Evolutionary conservation across 2,888 invertebrate genomes (phyloP).

Genomic region (Thyatira batis): DNA sequence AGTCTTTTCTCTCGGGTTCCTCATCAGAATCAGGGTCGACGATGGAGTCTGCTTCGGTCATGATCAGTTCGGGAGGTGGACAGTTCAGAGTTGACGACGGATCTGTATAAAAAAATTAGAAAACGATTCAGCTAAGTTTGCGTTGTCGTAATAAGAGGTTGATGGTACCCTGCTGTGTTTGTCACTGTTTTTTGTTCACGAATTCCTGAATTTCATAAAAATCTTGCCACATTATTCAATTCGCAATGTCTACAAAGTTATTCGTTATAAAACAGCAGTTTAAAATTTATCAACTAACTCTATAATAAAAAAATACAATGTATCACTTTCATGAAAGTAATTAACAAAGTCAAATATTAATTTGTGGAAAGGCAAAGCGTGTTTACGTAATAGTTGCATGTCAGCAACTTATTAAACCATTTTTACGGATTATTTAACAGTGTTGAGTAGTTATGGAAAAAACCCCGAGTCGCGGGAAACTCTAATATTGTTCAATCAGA

Average conservation of each 20-base stretch:
- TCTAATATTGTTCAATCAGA: not conserved
- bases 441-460: not conserved
- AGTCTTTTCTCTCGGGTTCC: constrained; percentile 73
- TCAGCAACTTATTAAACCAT: not conserved
- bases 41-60: constrained; percentile 69
- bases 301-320: not conserved
- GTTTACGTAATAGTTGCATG: not conserved
- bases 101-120: constrained; percentile 37
- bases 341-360: not conserved
- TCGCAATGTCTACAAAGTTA: not conserved
- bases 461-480: not conserved
- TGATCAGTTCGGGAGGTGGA: constrained; percentile 70
- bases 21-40: constrained; percentile 72
- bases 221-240: not conserved
- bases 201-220: constrained; percentile 7
- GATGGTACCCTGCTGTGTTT: too few relatives aligned
- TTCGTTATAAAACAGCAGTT: not conserved
- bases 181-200: too few relatives aligned
- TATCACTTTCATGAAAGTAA: not conserved
- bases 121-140: too few relatives aligned
- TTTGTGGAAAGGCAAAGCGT: not conserved
- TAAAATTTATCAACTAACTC: not conserved
- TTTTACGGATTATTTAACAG: not conserved
- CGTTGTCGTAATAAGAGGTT: too few relatives aligned
- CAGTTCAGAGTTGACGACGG: constrained; percentile 43